Conservation (phyloP, 2,113 vertebrate species). For the Bos indicus region DNA sequence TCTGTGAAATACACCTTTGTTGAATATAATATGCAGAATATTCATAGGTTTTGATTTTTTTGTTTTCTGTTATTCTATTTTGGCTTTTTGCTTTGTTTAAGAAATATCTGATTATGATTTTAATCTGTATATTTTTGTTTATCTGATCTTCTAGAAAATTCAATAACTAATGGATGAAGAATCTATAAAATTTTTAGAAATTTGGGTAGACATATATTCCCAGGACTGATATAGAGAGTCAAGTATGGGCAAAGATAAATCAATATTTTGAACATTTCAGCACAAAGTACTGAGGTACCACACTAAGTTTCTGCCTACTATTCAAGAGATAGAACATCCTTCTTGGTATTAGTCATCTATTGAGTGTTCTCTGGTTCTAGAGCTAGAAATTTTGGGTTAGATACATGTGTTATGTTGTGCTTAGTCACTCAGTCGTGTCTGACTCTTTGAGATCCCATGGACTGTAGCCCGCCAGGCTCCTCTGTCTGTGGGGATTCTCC, state of each 20-base stretch:
- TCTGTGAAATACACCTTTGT: neutral
- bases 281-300: neutral
- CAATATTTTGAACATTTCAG: neutral
- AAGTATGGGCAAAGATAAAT: neutral
- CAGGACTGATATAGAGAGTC: neutral
- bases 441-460: neutral
- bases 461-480: neutral
- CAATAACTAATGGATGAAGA: neutral
- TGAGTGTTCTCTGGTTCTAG: neutral
- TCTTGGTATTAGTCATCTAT: neutral
- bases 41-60: neutral
- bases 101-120: neutral
- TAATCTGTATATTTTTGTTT: neutral
- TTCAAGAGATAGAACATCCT: neutral
- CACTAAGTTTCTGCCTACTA: neutral
- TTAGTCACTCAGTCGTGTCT: neutral
- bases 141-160: neutral
- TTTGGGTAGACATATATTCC: neutral
- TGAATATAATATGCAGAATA: neutral
- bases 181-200: neutral
- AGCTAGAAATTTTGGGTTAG: neutral
- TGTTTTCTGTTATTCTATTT: neutral
- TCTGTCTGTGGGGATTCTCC: neutral
- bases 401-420: neutral
- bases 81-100: neutral